Evolutionary conservation across 2,888 invertebrate genomes (phyloP), one percentile per base, ranked within the genome.

Genomic region (Chrysotoxum bicinctum): DNA sequence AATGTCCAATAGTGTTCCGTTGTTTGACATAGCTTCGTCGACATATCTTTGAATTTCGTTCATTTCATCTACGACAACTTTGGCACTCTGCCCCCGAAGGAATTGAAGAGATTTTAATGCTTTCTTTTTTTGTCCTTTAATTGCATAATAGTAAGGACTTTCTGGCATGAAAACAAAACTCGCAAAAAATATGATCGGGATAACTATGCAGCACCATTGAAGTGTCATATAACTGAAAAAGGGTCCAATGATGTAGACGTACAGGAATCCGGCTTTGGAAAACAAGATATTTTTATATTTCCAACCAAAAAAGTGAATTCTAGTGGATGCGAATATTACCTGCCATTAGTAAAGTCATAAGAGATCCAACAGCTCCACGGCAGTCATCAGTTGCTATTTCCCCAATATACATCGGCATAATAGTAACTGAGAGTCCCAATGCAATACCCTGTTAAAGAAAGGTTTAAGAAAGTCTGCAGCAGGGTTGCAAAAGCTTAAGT

Each of bases 351-450:
- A 95, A 93, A 89, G 96, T 96, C 88, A 97, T 94, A 78, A 96
- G 94, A 0, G 97, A 96, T 0, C 97, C 97, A 0, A 98, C 92
- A 0, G 96, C 94, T 0, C 98, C 98, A 87, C 98, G 93, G 14
- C 95, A 94, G 30, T 95, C 94, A 81, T 95, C 95, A 87, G 96
- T 95, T 7, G 97, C 94, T 56, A 97, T 96, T 92, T 98, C 98
- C 37, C 96, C 96, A 84, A 97, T 94, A 92, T 98, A 98, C 94
- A 97, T 96, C 0, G 98, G 97, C 0, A 95, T 94, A 0, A 95
- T 94, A 0, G 95, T 95, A 91, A 95, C 95, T 14, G 95, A 92
- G 89, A 95, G 94, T 0, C 96, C 95, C 0, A 95, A 93, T 0
- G 94, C 94, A 1, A 95, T 88, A 54, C 96, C 96, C 90, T 87